Evolutionary conservation across 2,113 vertebrate genomes (phyloP), one percentile per base, ranked within the genome.

Genomic region (Trichomycterus rosablanca): DNA sequence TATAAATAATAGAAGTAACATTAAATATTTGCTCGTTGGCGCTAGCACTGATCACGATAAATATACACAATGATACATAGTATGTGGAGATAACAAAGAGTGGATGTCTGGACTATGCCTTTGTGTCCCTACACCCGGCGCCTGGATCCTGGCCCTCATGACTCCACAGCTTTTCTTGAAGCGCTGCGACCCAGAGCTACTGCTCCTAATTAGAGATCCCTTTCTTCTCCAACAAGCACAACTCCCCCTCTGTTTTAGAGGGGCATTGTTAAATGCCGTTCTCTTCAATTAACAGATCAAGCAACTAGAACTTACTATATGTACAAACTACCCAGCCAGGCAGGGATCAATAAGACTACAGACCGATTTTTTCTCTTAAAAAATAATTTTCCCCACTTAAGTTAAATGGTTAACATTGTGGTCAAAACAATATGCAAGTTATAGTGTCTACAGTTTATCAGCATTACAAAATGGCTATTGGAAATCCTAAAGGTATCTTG

Each of bases 271-370:
- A 74, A 67, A 62, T 78, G 67, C 71, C 79, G 80, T 86, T 87
- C 83, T 83, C 83, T 85, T 86, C 87, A 89, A 83, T 91, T 85
- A 89, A 82, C 78, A 75, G 77, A 68, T 63, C 69, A 74, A 76
- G 78, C 65, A 76, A 72, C 76, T 79, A 78, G 79, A 83, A 78
- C 79, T 83, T 78, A 76, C 83, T 74, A 79, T 83, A 84, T 87
- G 87, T 89, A 82, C 80, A 80, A 80, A 77, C 70, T 70, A 82
- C 80, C 86, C 82, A 85, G 81, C 79, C 63, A 83, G 69, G 80
- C 85, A 81, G 65, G 77, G 86, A 88, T 88, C 84, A 82, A 86
- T 83, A 70, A 82, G 71, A 6, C 50, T 12, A 14, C 26, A 30
- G 7, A 30, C 3, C 3, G 7, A 7, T 7, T 30, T n/a, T n/a